phyloP scores from a whole-genome alignment of 1,140 invertebrate genomes.

The Drosophila quadrilineata region DNA sequence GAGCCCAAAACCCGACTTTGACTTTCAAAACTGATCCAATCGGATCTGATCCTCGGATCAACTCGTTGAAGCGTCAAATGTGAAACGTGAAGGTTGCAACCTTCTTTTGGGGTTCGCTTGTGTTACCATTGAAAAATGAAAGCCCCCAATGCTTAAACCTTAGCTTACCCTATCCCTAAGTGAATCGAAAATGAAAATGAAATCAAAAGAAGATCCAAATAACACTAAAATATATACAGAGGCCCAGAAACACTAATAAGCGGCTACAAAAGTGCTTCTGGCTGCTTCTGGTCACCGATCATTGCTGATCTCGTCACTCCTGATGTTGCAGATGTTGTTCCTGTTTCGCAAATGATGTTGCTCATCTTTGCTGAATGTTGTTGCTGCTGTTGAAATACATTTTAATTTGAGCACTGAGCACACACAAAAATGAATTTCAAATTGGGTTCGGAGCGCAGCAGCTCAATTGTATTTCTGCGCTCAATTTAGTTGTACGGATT shows the following conservation, averaged over 20 bases:
- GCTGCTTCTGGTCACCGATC: slow-evolving; percentile 74
- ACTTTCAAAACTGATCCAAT: slow-evolving; percentile 34
- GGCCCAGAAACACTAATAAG: slow-evolving; percentile 71
- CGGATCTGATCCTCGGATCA: no score
- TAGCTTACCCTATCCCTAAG: no score
- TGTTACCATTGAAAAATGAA: slow-evolving; percentile 2
- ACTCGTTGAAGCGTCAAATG: slow-evolving; percentile 61
- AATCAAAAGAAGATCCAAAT: slow-evolving; percentile 25
- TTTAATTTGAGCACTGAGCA: slow-evolving; percentile 60
- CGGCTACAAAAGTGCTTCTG: slow-evolving; percentile 76
- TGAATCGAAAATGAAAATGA: slow-evolving; percentile 17
- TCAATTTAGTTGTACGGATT: slow-evolving; percentile 80
- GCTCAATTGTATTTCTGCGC: slow-evolving; percentile 72
- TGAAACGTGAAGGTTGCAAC: slow-evolving; percentile 59
- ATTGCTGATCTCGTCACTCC: neutral
- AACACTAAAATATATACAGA: slow-evolving; percentile 46
- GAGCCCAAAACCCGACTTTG: slow-evolving; percentile 20
- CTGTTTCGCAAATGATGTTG: no score
- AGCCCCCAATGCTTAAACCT: slow-evolving; percentile 12
- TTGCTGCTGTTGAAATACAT: slow-evolving; percentile 56
- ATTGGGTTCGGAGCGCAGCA: slow-evolving; percentile 12
- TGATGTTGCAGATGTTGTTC: slow-evolving; percentile 20
- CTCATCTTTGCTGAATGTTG: no score
- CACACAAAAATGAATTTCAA: slow-evolving; percentile 54
- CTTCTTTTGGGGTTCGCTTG: neutral